These are phyloP conservation scores for Eutolmus rufibarbis DNA, from an alignment of 2,888 invertebrate genomes.

Conservation along the genomic window DNA sequence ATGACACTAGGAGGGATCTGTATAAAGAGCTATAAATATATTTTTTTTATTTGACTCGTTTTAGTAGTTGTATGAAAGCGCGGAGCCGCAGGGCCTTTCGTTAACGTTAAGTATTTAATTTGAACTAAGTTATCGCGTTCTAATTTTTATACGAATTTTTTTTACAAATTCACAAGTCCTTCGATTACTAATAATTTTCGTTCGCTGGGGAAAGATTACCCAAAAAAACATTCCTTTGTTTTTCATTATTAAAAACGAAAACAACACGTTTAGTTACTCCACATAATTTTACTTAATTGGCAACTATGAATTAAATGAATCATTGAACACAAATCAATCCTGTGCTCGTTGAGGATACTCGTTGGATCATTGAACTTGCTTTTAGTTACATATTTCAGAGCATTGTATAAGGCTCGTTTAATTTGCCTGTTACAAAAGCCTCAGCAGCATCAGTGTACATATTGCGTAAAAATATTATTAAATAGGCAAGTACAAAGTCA, in stretches of 20 bases:
- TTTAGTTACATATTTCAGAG: neutral
- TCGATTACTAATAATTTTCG: neutral
- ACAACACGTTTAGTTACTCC: neutral
- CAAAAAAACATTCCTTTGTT: neutral
- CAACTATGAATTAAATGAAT: neutral
- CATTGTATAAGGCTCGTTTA: neutral
- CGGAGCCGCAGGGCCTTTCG: conserved; percentile 1
- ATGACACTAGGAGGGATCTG: conserved; percentile 3
- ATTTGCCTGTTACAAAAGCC: neutral
- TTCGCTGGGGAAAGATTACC: neutral
- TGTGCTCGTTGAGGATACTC: neutral
- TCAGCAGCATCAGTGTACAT: conserved; percentile 3
- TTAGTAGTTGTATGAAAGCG: conserved; percentile 45
- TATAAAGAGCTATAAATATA: conserved; percentile 44
- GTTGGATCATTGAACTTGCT: neutral
- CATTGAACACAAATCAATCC: neutral
- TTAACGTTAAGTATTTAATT: conserved; percentile 45
- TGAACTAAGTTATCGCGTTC: conserved; percentile 46
- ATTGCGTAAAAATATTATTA: conserved; percentile 27
- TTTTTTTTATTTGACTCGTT: conserved; percentile 48
- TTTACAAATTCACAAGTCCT: conserved; percentile 18
- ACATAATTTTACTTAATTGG: neutral
- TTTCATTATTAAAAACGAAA: neutral
- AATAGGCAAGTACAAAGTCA: conserved; percentile 37
- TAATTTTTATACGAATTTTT: conserved; percentile 44